Base-by-base conservation (phyloP, 2,113 vertebrate genomes). In the Mormyrus iriodes region DNA sequence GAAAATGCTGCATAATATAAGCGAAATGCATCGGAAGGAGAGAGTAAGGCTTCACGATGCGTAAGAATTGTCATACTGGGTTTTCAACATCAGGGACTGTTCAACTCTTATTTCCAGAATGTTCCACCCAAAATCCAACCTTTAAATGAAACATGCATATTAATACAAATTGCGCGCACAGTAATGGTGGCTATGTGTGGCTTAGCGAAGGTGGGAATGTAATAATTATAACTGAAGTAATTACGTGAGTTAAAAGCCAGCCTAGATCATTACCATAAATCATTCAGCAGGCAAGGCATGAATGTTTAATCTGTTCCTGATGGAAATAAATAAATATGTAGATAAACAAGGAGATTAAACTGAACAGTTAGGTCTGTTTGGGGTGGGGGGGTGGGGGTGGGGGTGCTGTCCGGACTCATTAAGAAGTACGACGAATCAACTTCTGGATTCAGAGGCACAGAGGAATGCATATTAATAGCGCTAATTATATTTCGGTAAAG, bases 261-360 rank as follows among this genome's bases (percentile, higher is more conserved):
- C 58, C 92, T 90, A 90, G 89, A 69, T 24, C 85, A 90, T 86
- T 87, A 82, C 89, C 21, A 92, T 91, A 92, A 55, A 90, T 88
- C 89, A 91, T 90, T 90, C 42, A 93, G 76, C 61, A 90, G 85
- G 52, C 51, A 83, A 86, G 85, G 79, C 89, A 92, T 95, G 85
- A 93, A 94, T 94, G 92, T 91, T 93, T 92, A 21, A 94, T 92
- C 17, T 69, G 35, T 84, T 90, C 76, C 19, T 53, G 89, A 88
- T 87, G 89, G 90, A 91, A 92, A 93, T 92, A 93, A 94, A 93
- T 90, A 93, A 94, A 93, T 90, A 89, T 79, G 85, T 55, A 44
- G 13, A 13, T 88, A 65, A 65, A 88, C 48, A 85, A 4, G 79
- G 86, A 90, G 87, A 91, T 94, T 92, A 92, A 92, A 92, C 82